phyloP scores from a whole-genome alignment of 30 jellyfish, hydroid and myxozoan genomes.

The Aurelia aurita complex sp. Pacific region DNA sequence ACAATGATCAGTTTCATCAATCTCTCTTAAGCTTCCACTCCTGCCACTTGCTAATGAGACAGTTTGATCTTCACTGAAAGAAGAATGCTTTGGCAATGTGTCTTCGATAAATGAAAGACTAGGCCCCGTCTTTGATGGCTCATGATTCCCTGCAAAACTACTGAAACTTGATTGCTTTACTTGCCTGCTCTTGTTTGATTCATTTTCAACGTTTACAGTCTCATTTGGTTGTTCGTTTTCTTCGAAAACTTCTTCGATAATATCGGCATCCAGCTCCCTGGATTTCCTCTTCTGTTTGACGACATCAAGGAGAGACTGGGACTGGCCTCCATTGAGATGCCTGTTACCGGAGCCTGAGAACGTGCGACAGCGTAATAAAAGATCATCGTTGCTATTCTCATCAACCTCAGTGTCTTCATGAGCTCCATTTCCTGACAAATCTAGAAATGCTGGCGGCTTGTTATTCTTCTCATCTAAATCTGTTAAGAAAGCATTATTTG shows the following conservation, averaged over 20 bases:
- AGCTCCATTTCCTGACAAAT: background rate
- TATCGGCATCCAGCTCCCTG: background rate
- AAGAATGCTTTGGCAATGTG: too few relatives aligned
- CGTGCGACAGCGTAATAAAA: constrained; percentile 18
- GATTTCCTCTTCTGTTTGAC: constrained; percentile 14
- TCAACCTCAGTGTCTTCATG: constrained; percentile 8
- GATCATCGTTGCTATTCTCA: constrained; percentile 1
- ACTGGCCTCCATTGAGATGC: background rate
- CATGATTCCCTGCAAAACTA: too few relatives aligned
- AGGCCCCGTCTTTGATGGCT: too few relatives aligned
- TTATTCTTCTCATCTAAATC: background rate
- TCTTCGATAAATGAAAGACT: too few relatives aligned
- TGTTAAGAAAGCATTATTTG: constrained; percentile 4
- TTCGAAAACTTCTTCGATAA: background rate
- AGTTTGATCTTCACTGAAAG: too few relatives aligned
- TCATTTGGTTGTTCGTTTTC: background rate
- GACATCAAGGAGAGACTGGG: constrained; percentile 28
- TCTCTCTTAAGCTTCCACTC: too few relatives aligned
- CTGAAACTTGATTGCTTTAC: too few relatives aligned
- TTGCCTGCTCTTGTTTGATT: too few relatives aligned
- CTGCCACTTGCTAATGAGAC: too few relatives aligned
- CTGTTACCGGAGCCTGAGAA: constrained; percentile 8
- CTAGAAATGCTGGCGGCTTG: background rate
- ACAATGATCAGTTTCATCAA: too few relatives aligned
- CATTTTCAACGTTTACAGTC: too few relatives aligned